Evolutionary conservation across 2,888 invertebrate species (phyloP).

Genomic region (Pediacus dermestoides): DNA sequence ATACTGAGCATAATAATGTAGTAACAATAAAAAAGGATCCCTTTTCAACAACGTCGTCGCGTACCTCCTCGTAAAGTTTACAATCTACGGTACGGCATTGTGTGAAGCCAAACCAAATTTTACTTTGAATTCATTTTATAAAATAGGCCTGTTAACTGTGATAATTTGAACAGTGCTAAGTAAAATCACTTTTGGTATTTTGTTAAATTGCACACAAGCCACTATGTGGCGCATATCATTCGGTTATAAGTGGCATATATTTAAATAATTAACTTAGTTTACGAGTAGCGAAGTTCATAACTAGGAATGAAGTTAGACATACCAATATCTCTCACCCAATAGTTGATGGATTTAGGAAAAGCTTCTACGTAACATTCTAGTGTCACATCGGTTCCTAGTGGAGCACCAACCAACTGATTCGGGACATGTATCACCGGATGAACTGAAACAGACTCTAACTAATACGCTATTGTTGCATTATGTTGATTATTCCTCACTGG

Average conservation of each 20-base stretch:
- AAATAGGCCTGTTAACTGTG: no score
- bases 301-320: slow-evolving; percentile 32
- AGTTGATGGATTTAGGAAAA: slow-evolving; percentile 86
- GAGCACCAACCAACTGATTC: slow-evolving; percentile 87
- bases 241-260: slow-evolving; percentile 35
- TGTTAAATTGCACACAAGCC: slow-evolving; percentile 1
- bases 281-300: slow-evolving; percentile 30
- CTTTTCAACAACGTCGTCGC: no score
- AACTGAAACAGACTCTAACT: slow-evolving; percentile 57
- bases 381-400: slow-evolving; percentile 79
- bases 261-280: slow-evolving; percentile 40
- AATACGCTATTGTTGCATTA: slow-evolving; percentile 7
- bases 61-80: no score
- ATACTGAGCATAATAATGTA: no score
- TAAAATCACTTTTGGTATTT: slow-evolving; percentile 1
- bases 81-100: no score
- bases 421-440: slow-evolving; percentile 89
- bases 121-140: background rate
- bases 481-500: slow-evolving; percentile 6
- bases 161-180: no score
- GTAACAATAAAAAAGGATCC: no score
- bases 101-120: background rate
- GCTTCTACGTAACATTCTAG: slow-evolving; percentile 89
- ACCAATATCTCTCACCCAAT: slow-evolving; percentile 86
- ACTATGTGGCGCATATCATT: slow-evolving; percentile 15